Percentiles rank a stretch among this genome's conserved stretches.
These are phyloP conservation scores for Dolomedes plantarius DNA, from an alignment of 2,888 invertebrate species.

Conservation along the genomic window DNA sequence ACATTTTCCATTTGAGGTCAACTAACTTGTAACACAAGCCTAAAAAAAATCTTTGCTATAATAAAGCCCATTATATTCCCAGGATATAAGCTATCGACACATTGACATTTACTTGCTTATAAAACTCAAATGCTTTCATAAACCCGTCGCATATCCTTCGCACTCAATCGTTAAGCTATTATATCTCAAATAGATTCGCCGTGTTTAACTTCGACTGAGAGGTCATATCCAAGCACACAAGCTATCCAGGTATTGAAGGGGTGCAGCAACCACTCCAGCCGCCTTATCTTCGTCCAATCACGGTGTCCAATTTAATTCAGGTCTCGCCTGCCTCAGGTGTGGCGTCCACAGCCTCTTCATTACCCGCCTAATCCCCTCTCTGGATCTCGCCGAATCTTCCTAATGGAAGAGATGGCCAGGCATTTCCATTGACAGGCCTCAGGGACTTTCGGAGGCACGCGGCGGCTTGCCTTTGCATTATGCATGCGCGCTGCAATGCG, in stretches of 20 bases:
- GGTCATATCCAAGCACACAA: not conserved
- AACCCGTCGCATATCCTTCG: not conserved
- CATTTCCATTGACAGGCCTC: conserved; percentile 9
- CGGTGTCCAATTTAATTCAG: conserved; percentile 11
- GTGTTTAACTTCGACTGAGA: conserved; percentile 10
- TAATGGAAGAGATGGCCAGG: conserved; percentile 4
- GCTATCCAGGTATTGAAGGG: not conserved
- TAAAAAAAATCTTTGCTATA: too few relatives aligned
- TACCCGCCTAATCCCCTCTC: not conserved
- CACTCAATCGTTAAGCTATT: not conserved
- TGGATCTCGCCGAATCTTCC: not conserved
- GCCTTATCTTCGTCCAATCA: conserved; percentile 1
- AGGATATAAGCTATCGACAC: too few relatives aligned
- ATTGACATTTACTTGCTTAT: not conserved
- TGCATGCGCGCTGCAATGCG: not conserved
- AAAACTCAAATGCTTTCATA: not conserved
- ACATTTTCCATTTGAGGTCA: too few relatives aligned
- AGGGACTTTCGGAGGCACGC: not conserved
- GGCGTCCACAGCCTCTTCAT: conserved; percentile 14
- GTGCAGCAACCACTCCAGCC: not conserved
- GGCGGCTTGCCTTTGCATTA: not conserved
- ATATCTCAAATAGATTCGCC: not conserved
- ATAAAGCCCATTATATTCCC: too few relatives aligned
- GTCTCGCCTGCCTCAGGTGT: not conserved
- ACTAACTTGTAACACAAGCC: too few relatives aligned